Evolutionary conservation across 2,888 invertebrate species (phyloP).

Genomic region (Antitype chi): DNA sequence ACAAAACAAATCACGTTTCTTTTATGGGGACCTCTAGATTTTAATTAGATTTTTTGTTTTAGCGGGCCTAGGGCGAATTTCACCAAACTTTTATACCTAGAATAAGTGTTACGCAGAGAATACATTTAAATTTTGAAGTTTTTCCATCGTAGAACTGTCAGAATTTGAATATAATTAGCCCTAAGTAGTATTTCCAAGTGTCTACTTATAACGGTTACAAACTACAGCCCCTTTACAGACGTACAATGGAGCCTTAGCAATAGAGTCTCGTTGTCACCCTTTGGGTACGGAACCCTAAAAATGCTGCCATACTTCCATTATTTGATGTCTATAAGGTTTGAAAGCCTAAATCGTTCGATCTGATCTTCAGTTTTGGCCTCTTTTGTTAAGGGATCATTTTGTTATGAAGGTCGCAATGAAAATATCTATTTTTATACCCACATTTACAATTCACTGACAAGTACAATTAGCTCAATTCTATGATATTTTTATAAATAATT

Average conservation of each 20-base stretch:
- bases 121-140: background rate
- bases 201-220: background rate
- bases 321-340: conserved; percentile 52
- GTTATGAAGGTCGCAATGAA: conserved; percentile 16
- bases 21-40: background rate
- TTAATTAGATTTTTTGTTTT: background rate
- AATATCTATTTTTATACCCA: conserved; percentile 10
- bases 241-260: background rate
- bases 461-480: background rate
- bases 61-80: background rate
- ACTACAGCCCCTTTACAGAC: background rate
- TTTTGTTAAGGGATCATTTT: conserved; percentile 36
- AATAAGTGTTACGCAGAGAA: background rate
- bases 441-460: background rate
- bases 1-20: background rate
- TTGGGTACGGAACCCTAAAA: background rate
- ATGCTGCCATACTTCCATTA: conserved; percentile 45
- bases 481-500: background rate
- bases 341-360: conserved; percentile 50
- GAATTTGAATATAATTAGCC: background rate
- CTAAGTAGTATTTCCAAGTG: background rate
- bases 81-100: background rate
- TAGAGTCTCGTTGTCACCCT: background rate
- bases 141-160: background rate
- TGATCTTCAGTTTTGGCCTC: conserved; percentile 43